Conservation (phyloP, 1,140 invertebrate species). For the Drosophila subobscura region DNA sequence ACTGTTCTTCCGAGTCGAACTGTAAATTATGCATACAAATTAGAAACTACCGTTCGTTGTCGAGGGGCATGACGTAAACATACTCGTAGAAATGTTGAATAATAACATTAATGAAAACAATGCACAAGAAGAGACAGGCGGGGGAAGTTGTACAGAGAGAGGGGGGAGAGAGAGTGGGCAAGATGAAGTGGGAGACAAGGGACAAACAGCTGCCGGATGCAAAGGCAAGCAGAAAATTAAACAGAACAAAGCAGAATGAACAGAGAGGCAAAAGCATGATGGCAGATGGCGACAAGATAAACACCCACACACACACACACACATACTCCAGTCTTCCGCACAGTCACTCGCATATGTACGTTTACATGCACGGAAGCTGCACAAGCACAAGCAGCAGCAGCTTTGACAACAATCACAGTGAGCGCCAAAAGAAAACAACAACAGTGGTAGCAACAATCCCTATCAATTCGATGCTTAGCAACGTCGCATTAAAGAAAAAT, state of each 20-base stretch:
- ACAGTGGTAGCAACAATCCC: slow-evolving; percentile 38
- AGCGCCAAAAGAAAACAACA: slow-evolving; percentile 65
- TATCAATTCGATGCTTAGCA: slow-evolving; percentile 70
- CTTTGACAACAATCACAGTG: slow-evolving; percentile 60
- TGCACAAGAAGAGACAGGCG: slow-evolving; percentile 6
- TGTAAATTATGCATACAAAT: slow-evolving; percentile 78
- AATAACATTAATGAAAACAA: slow-evolving; percentile 79
- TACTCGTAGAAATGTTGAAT: slow-evolving; percentile 66
- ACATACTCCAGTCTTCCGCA: neutral
- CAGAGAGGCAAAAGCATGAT: slow-evolving; percentile 22
- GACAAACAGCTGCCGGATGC: slow-evolving; percentile 70
- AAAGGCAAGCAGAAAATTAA: slow-evolving; percentile 72
- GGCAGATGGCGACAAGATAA: slow-evolving; percentile 67
- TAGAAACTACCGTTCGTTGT: slow-evolving; percentile 61
- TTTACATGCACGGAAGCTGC: slow-evolving; percentile 1
- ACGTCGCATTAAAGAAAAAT: slow-evolving; percentile 59
- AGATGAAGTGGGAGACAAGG: neutral
- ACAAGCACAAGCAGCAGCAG: slow-evolving; percentile 33
- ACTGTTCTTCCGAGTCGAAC: slow-evolving; percentile 12
- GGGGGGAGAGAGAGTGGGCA: neutral
- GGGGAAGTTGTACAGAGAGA: neutral
- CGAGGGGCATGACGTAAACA: slow-evolving; percentile 63
- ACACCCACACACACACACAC: slow-evolving; percentile 36
- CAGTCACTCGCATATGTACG: slow-evolving; percentile 7
- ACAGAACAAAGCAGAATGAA: slow-evolving; percentile 66